Evolutionary conservation across 2,888 invertebrate genomes (phyloP).

Genomic region (Apocheima hispidaria): DNA sequence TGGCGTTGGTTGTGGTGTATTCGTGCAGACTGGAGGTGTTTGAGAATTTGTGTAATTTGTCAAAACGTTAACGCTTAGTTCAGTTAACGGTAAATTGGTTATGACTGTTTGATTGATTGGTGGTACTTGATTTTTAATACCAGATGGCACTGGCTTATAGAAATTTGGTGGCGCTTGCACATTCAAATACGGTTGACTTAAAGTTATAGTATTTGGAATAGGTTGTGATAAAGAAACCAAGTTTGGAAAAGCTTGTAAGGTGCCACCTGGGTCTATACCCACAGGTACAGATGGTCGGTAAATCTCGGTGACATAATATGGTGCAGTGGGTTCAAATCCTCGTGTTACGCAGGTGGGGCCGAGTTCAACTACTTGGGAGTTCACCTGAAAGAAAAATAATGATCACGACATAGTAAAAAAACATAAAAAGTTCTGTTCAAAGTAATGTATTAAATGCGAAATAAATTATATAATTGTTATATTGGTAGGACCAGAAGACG

Average conservation of each 20-base stretch:
- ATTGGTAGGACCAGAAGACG: too few relatives aligned
- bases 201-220: not conserved
- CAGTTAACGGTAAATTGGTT: not conserved
- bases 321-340: slow-evolving; percentile 14
- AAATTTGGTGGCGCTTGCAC: not conserved
- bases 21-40: not conserved
- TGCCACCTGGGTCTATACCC: slow-evolving; percentile 13
- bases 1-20: slow-evolving; percentile 29
- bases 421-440: not conserved
- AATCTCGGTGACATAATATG: not conserved
- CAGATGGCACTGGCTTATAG: not conserved
- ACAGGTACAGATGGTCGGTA: not conserved
- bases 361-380: slow-evolving; percentile 39
- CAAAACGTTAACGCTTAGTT: not conserved
- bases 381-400: slow-evolving; percentile 39
- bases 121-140: not conserved
- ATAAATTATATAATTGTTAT: too few relatives aligned
- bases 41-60: not conserved
- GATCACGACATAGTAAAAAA: not conserved
- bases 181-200: not conserved
- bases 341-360: slow-evolving; percentile 11
- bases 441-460: too few relatives aligned
- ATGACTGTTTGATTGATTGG: not conserved
- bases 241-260: not conserved
- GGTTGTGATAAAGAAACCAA: not conserved